phyloP scores from a whole-genome alignment of 1,140 invertebrate species.

The Drosophila ficusphila region DNA sequence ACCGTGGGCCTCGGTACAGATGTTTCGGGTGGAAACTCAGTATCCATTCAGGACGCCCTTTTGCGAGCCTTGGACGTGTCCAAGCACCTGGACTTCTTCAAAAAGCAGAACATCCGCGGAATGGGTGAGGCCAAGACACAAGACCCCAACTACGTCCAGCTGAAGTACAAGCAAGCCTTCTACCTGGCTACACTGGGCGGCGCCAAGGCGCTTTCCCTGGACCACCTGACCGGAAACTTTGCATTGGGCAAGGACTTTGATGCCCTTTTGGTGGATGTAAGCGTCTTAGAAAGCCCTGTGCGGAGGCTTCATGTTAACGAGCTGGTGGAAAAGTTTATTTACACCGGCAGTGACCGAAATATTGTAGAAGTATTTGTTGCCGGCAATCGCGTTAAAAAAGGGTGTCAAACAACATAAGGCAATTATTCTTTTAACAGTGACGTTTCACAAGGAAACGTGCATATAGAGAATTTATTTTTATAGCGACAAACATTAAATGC shows the following conservation, averaged over 20 bases:
- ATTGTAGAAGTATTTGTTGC: conserved; percentile 91
- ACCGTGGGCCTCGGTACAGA: conserved; percentile 95
- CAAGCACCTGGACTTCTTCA: conserved; percentile 86
- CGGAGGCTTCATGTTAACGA: conserved; percentile 82
- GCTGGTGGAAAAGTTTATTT: conserved; percentile 92
- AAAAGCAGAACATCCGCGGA: conserved; percentile 74
- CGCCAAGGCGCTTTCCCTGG: conserved; percentile 90
- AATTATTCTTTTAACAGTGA: conserved; percentile 48
- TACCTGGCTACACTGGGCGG: conserved; percentile 94
- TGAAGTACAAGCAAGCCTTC: conserved; percentile 92
- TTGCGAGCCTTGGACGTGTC: conserved; percentile 90
- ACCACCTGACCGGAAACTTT: conserved; percentile 91
- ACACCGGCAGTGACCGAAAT: conserved; percentile 93
- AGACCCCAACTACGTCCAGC: conserved; percentile 75
- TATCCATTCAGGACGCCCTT: conserved; percentile 91
- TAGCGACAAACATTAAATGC: conserved; percentile 25
- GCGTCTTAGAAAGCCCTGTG: conserved; percentile 85
- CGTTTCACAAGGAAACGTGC: conserved; percentile 42
- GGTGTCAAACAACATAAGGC: not conserved
- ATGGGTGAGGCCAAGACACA: conserved; percentile 27
- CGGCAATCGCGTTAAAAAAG: conserved; percentile 86
- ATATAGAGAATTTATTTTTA: conserved; percentile 64
- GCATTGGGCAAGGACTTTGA: conserved; percentile 93
- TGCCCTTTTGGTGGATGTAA: conserved; percentile 89
- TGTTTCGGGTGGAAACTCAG: conserved; percentile 91